Conservation (phyloP, 1,140 invertebrate species). For the Drosophila seguyi region DNA sequence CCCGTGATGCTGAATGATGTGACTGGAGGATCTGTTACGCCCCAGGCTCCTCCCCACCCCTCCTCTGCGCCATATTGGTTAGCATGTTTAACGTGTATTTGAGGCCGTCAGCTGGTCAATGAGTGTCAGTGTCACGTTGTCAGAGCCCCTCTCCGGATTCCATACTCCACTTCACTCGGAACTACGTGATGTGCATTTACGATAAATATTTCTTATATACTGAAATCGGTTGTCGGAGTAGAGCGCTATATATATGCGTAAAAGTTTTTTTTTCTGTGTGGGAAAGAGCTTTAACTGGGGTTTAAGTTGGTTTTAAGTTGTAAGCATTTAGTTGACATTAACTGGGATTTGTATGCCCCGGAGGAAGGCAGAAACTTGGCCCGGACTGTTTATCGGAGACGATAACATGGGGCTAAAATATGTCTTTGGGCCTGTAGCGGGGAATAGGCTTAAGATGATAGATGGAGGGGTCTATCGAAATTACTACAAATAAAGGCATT, state of each 20-base stretch:
- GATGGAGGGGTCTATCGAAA: constrained; percentile 24
- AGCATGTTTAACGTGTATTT: constrained; percentile 56
- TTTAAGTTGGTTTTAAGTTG: constrained; percentile 82
- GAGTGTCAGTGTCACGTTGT: constrained; percentile 77
- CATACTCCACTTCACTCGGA: constrained; percentile 20
- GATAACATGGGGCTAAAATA: constrained; percentile 29
- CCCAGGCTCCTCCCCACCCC: not conserved
- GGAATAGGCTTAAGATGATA: constrained; percentile 31
- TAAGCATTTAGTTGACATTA: constrained; percentile 80
- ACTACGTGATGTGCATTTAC: constrained; percentile 66
- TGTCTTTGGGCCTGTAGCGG: constrained; percentile 8
- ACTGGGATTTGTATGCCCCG: constrained; percentile 63
- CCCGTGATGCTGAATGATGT: constrained; percentile 67
- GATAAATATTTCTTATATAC: constrained; percentile 75
- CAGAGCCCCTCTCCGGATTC: constrained; percentile 9
- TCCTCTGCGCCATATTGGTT: constrained; percentile 44
- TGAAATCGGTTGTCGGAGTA: constrained; percentile 27
- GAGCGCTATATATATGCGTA: constrained; percentile 38
- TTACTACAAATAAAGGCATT: not conserved
- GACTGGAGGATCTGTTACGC: constrained; percentile 27
- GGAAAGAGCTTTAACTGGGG: constrained; percentile 60
- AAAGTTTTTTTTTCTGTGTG: constrained; percentile 9
- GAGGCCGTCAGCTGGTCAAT: constrained; percentile 70
- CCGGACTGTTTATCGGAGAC: constrained; percentile 36
- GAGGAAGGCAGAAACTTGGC: constrained; percentile 25